Conservation (phyloP, 2,113 vertebrate genomes). For the Solenodon paradoxus region DNA sequence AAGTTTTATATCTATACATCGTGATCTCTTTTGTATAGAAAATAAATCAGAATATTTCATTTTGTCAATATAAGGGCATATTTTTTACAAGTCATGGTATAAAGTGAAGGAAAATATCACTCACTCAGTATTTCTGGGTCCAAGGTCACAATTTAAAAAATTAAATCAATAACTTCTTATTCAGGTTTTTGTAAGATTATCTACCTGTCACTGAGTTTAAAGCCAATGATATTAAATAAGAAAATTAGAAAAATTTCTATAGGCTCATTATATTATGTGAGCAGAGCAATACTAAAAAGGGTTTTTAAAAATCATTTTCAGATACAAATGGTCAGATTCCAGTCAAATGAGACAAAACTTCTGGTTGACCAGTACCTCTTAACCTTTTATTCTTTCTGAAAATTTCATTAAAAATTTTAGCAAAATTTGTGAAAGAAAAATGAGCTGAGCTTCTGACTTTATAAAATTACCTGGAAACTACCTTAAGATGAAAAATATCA, state of each 20-base stretch:
- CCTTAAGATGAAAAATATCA: neutral
- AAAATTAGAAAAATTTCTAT: neutral
- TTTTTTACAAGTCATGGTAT: neutral
- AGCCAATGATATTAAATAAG: neutral
- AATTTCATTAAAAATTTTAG: neutral
- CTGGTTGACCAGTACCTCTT: neutral
- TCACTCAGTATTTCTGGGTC: conserved; percentile 11
- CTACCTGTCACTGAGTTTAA: neutral
- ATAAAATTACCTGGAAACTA: neutral
- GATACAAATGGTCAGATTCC: neutral
- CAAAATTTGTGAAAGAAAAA: neutral
- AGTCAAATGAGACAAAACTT: neutral
- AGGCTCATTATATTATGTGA: neutral
- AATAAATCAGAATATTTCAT: conserved; percentile 15
- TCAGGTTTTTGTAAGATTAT: neutral
- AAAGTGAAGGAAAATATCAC: conserved; percentile 41
- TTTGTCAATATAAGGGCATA: conserved; percentile 30
- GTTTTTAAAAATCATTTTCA: neutral
- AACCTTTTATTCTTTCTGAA: neutral
- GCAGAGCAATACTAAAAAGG: neutral
- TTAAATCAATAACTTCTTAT: conserved; percentile 31
- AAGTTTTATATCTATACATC: neutral
- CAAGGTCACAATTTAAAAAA: conserved; percentile 30
- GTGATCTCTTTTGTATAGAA: neutral
- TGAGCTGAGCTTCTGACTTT: neutral